Evolutionary conservation across 2,797 vertebrate genomes (phyloP).

Genomic region (Hippopotamyrus pictus): DNA sequence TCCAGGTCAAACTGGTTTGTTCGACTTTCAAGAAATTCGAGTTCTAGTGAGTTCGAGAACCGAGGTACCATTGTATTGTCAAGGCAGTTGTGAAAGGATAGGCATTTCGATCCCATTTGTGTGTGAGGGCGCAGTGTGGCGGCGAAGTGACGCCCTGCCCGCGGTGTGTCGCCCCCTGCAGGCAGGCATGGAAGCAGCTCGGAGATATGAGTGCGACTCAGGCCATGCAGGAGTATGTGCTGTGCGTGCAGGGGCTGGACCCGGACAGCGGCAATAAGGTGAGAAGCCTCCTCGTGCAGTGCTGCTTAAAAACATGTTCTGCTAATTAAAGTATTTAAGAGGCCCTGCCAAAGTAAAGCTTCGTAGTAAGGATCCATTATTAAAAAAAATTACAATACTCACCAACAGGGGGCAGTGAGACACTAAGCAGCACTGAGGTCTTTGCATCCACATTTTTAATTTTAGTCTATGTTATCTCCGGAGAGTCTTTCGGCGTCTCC

Average conservation of each 20-base stretch:
- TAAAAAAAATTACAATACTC: conserved; percentile 8
- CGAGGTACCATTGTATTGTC: too few relatives aligned
- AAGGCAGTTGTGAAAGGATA: background rate
- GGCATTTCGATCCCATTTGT: background rate
- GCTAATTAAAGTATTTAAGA: background rate
- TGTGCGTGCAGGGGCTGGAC: conserved; percentile 79
- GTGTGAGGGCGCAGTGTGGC: background rate
- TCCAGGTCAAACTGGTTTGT: too few relatives aligned
- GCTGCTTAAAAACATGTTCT: background rate
- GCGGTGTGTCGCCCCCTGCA: conserved; percentile 42
- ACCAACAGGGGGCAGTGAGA: conserved; percentile 61
- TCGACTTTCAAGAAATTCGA: too few relatives aligned
- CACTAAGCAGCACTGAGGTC: conserved; percentile 21
- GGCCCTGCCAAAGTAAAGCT: background rate
- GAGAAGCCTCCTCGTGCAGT: conserved; percentile 34
- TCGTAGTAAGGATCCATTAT: background rate
- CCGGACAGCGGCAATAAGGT: conserved; percentile 84
- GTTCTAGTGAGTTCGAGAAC: too few relatives aligned
- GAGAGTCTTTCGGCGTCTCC: background rate
- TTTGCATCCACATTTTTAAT: background rate
- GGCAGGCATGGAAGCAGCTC: conserved; percentile 95
- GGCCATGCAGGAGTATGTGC: conserved; percentile 89
- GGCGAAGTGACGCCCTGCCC: background rate
- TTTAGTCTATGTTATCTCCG: background rate
- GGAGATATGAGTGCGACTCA: conserved; percentile 78